Conservation (phyloP, 2,797 vertebrate genomes). For the Halcyon smyrnensis region DNA sequence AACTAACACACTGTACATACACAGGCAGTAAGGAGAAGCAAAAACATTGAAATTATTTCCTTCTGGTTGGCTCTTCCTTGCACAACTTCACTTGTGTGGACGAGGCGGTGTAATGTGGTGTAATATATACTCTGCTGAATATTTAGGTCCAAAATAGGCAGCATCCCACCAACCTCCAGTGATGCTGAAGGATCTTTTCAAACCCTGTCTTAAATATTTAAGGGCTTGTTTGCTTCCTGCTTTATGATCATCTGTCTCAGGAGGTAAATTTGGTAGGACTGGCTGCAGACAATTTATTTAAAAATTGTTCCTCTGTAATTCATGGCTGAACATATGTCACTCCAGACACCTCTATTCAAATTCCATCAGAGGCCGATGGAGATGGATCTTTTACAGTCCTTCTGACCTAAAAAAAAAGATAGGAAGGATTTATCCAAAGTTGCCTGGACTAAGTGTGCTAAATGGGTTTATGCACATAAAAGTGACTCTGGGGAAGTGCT, state of each 20-base stretch:
- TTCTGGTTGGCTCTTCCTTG: not conserved
- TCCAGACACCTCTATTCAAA: constrained; percentile 48
- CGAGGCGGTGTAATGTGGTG: too few species aligned
- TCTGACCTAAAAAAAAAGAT: not conserved
- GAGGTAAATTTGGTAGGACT: constrained; percentile 27
- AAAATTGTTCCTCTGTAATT: constrained; percentile 42
- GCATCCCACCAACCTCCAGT: not conserved
- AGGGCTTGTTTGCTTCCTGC: constrained; percentile 39
- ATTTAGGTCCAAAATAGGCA: not conserved
- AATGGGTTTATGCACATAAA: not conserved
- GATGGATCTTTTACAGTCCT: constrained; percentile 27
- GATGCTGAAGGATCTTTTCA: not conserved
- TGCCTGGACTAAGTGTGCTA: not conserved
- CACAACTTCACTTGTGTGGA: not conserved
- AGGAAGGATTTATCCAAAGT: constrained; percentile 12
- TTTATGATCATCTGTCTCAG: constrained; percentile 42
- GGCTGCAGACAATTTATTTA: constrained; percentile 40
- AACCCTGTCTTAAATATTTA: not conserved
- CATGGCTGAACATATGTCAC: constrained; percentile 46
- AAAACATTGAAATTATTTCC: not conserved
- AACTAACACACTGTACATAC: not conserved
- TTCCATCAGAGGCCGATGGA: not conserved
- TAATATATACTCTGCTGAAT: not conserved
- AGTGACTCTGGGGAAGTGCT: not conserved
- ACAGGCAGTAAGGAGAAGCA: not conserved